Conservation (phyloP, 2,797 vertebrate species). For the Thaleichthys pacificus region DNA sequence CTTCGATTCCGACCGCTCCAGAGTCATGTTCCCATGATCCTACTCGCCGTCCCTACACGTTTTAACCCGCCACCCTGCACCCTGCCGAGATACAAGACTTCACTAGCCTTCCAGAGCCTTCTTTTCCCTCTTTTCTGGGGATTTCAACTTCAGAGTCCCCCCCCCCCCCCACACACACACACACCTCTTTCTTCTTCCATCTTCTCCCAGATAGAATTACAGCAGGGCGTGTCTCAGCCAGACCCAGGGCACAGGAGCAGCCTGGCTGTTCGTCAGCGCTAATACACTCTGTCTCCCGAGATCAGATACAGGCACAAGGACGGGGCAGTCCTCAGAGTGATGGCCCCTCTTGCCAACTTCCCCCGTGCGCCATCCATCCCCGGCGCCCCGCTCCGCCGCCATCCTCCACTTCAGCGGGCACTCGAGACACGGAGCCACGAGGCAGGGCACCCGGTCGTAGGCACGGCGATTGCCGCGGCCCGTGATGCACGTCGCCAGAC, state of each 20-base stretch:
- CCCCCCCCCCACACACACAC: too few species aligned
- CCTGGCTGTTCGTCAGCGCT: constrained; percentile 69
- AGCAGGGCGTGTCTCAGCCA: constrained; percentile 54
- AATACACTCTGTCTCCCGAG: constrained; percentile 73
- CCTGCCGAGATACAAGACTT: not conserved
- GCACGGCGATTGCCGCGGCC: too few species aligned
- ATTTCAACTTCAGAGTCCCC: too few species aligned
- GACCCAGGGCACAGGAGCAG: constrained; percentile 50
- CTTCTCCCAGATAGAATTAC: constrained; percentile 56
- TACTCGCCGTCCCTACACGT: not conserved
- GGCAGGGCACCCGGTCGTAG: constrained; percentile 36
- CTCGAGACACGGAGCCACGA: constrained; percentile 55
- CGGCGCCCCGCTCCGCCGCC: constrained; percentile 53
- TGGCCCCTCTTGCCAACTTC: constrained; percentile 60
- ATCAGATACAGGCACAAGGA: constrained; percentile 72
- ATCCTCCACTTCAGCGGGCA: constrained; percentile 55
- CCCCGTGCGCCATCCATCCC: constrained; percentile 63
- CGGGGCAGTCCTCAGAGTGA: constrained; percentile 66
- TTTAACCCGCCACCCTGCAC: not conserved
- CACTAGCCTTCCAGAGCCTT: constrained; percentile 45
- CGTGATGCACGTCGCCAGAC: too few species aligned
- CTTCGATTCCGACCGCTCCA: not conserved
- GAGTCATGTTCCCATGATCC: not conserved
- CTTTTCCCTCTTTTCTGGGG: too few species aligned
- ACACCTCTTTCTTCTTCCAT: not conserved